Percentiles rank a stretch among this genome's conserved stretches.
Evolutionary conservation across 1,140 invertebrate genomes (phyloP).

Genomic region (Euglossa dilemma): DNA sequence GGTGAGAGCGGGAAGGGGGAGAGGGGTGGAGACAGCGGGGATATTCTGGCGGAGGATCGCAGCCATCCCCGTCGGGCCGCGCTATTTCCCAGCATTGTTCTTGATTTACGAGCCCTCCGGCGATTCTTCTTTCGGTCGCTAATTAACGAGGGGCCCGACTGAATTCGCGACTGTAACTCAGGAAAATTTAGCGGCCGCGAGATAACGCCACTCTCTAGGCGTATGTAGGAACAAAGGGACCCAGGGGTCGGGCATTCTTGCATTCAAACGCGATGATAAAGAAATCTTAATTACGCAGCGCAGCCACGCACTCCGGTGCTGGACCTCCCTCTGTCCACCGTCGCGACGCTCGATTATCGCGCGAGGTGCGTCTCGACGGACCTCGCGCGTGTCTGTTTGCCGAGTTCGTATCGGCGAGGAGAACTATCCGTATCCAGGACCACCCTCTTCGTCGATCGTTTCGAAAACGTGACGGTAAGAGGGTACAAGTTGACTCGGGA

Average conservation of each 20-base stretch:
- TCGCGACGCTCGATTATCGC: too few species aligned
- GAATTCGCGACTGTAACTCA: constrained; percentile 67
- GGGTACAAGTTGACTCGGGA: background rate
- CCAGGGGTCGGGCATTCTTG: constrained; percentile 42
- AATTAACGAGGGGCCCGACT: constrained; percentile 68
- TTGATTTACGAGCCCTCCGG: constrained; percentile 69
- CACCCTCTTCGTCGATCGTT: background rate
- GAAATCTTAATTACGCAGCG: constrained; percentile 65
- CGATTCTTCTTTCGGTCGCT: constrained; percentile 69
- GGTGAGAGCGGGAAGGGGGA: too few species aligned
- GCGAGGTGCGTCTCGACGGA: background rate
- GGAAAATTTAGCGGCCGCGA: constrained; percentile 67
- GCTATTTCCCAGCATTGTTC: constrained; percentile 67
- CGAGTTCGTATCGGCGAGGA: background rate
- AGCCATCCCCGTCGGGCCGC: constrained; percentile 24
- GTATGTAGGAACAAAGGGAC: constrained; percentile 57
- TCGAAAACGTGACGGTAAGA: background rate
- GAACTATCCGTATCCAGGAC: background rate
- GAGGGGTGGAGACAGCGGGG: constrained; percentile 8
- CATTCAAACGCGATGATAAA: constrained; percentile 58
- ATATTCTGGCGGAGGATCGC: constrained; percentile 37
- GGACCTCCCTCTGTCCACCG: background rate
- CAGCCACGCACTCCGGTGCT: background rate
- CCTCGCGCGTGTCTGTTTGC: background rate
- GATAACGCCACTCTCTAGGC: constrained; percentile 58